Base-by-base conservation (phyloP, 2,888 invertebrate species). In the Heliothis peltigera region DNA sequence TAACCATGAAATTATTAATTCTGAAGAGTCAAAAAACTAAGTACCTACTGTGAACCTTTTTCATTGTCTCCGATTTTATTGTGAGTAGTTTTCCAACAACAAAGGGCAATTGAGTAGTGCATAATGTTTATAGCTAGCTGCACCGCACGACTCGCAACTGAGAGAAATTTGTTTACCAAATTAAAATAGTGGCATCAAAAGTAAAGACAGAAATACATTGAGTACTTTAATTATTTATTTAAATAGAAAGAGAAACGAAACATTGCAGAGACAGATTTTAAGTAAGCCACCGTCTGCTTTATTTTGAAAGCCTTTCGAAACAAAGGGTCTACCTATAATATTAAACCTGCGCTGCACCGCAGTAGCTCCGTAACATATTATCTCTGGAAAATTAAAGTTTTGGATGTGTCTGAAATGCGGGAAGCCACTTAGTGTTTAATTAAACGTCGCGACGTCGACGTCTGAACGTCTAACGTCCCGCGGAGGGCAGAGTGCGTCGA, bases 401-500 rank as follows among this genome's bases (percentile, higher is more conserved):
- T 58, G 66, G 48, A 60, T 69, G 48, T 58, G 71, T 71, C 67
- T 77, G 66, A 79, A 74, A 77, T 79, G 70, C 70, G 77, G 74
- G 63, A 74, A 77, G 70, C 79, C 78, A 79, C 77, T 79, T 77
- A 75, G 74, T 75, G 74, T 83, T 86, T 86, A 87, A 87, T 86
- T 85, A 84, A 84, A 79, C 72, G 77, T 78, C 69, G 79, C 70
- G 71, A 67, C 66, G 79, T 76, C 75, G 70, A 61, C 64, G 77
- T 78, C 75, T 69, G 64, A 64, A 53, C 64, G 62, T 67, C 47
- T 59, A 57, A 63, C 62, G 54, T 61, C 55, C 64, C 63, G 59
- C 58, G 55, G 48, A 77, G 68, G 71, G 77, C 64, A 64, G 61
- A 64, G 75, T 73, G 72, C 76, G 77, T 74, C 75, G 75, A 63